phyloP scores from a whole-genome alignment of 2,797 vertebrate species.

The Sandelia bainsii region DNA sequence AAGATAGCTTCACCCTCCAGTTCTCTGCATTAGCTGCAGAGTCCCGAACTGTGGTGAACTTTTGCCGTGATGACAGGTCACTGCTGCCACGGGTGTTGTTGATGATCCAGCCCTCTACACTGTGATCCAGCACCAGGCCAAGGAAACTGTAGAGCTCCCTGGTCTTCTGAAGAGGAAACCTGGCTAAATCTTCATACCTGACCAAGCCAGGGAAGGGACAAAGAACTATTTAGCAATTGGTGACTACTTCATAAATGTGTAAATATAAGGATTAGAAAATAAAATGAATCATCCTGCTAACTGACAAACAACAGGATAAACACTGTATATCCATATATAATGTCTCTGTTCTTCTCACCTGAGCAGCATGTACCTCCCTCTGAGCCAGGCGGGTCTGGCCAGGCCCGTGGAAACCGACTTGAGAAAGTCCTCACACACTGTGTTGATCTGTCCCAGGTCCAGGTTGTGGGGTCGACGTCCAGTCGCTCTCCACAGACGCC shows the following conservation, averaged over 20 bases:
- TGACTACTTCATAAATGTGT: not conserved
- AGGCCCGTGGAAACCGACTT: conserved; percentile 89
- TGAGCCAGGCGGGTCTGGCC: conserved; percentile 88
- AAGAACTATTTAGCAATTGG: not conserved
- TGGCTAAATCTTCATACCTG: conserved; percentile 92
- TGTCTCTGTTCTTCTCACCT: conserved; percentile 59
- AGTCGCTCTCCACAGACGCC: conserved; percentile 93
- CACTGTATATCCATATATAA: no score
- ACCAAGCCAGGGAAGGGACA: not conserved
- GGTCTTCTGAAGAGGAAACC: conserved; percentile 91
- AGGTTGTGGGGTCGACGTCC: conserved; percentile 92
- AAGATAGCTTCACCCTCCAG: conserved; percentile 93
- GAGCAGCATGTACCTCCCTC: conserved; percentile 93
- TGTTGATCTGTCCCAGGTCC: conserved; percentile 90
- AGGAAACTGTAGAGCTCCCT: conserved; percentile 92
- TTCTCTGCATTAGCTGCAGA: conserved; percentile 92
- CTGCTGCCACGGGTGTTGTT: conserved; percentile 92
- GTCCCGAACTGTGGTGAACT: conserved; percentile 91
- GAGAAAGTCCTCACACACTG: conserved; percentile 91
- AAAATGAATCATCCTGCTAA: no score
- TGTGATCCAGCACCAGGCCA: conserved; percentile 87
- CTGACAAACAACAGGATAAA: no score
- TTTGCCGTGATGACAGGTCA: conserved; percentile 87
- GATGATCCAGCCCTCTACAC: conserved; percentile 90
- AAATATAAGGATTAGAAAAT: no score